Conservation (phyloP, 2,888 invertebrate genomes). For the Cinara cedri region DNA sequence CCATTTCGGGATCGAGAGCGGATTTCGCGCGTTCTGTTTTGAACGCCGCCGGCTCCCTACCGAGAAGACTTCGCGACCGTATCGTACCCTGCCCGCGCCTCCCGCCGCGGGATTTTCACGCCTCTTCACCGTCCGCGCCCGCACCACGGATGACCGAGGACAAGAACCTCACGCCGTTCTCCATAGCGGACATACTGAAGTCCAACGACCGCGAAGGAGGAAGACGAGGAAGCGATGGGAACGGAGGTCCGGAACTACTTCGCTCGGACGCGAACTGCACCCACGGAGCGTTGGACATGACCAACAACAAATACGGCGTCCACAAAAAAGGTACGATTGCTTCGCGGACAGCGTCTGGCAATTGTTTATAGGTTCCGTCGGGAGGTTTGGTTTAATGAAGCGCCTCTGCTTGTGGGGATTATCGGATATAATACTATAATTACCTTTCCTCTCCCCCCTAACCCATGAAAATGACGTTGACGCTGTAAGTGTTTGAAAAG, state of each 20-base stretch:
- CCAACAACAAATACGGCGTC: slow-evolving; percentile 38
- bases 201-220: neutral
- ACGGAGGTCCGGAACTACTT: neutral
- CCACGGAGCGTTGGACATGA: slow-evolving; percentile 57
- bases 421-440: no score
- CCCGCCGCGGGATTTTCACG: neutral
- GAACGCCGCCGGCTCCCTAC: neutral
- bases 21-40: neutral
- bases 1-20: no score
- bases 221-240: neutral
- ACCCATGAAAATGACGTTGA: no score
- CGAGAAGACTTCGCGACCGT: neutral
- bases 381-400: no score
- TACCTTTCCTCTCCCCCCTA: no score
- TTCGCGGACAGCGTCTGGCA: no score
- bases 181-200: slow-evolving; percentile 59
- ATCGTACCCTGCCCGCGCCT: neutral
- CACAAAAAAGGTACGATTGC: slow-evolving; percentile 28
- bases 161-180: slow-evolving; percentile 59
- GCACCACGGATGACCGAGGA: slow-evolving; percentile 50
- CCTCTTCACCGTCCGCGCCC: neutral
- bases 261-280: neutral
- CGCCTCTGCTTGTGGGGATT: no score
- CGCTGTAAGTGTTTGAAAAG: no score
- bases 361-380: no score